These are phyloP conservation scores for Micromys minutus DNA, from an alignment of 2,113 vertebrate genomes.

Conservation along the genomic window DNA sequence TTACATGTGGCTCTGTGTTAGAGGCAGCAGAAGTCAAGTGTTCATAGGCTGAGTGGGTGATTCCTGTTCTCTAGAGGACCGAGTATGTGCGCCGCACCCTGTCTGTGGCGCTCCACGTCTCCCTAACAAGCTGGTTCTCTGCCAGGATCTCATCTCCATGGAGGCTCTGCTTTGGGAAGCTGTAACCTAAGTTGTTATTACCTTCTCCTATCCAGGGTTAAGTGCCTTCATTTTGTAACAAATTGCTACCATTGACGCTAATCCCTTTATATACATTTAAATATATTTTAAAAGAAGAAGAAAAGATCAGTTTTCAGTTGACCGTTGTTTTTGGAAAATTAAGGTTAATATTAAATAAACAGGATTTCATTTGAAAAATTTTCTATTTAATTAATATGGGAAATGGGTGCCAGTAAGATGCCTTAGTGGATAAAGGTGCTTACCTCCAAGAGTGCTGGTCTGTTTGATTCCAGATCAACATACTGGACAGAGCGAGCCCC, in stretches of 20 bases:
- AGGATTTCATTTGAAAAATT: background rate
- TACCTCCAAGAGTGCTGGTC: background rate
- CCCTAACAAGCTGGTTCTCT: background rate
- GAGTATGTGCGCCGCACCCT: background rate
- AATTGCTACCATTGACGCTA: background rate
- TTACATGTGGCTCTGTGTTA: background rate
- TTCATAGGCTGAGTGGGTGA: background rate
- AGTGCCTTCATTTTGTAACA: background rate
- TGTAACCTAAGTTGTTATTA: background rate
- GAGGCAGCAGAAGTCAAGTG: background rate
- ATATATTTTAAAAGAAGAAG: background rate
- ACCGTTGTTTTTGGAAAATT: background rate
- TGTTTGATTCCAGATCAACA: background rate
- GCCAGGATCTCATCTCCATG: background rate
- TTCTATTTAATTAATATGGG: background rate
- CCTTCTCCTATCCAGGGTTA: background rate
- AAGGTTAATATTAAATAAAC: background rate
- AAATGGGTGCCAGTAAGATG: background rate
- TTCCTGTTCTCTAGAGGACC: background rate
- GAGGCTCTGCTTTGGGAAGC: background rate
- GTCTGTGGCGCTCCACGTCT: background rate
- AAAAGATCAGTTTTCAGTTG: slow-evolving; percentile 2
- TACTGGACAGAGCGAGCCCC: background rate
- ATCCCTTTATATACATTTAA: background rate
- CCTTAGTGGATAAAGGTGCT: background rate